A percentile compares a stretch with the other conserved stretches of the same genome.
Evolutionary conservation across 2,888 invertebrate species (phyloP).

Genomic region (Sipunculus nudus): DNA sequence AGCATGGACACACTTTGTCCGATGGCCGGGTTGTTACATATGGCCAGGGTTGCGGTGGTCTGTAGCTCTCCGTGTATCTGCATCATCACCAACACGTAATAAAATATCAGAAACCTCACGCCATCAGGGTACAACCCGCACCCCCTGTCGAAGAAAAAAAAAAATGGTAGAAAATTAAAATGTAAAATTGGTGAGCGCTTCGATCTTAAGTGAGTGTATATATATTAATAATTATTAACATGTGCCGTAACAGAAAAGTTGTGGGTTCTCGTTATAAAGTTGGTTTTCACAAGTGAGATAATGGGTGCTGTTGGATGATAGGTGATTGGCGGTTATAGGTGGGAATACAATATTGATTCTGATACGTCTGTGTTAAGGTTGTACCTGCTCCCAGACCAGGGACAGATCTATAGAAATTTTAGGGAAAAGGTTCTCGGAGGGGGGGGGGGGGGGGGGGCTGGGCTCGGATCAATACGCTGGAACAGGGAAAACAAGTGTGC

Average conservation of each 20-base stretch:
- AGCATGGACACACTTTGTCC: conserved; percentile 49
- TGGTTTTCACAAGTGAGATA: not conserved
- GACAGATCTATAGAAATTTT: no score
- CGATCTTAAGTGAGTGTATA: no score
- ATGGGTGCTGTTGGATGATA: not conserved
- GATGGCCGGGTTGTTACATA: conserved; percentile 48
- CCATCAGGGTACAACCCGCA: conserved; percentile 44
- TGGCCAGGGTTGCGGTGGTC: conserved; percentile 47
- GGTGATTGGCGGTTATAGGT: not conserved
- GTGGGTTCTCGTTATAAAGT: no score
- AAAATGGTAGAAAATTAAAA: no score
- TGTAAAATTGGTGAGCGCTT: no score
- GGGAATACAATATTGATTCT: no score
- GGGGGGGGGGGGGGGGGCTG: not conserved
- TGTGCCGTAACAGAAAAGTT: no score
- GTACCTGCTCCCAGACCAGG: no score
- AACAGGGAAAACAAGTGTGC: not conserved
- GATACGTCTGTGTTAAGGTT: no score
- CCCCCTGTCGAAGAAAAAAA: conserved; percentile 40
- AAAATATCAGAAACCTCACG: conserved; percentile 46
- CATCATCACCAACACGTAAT: conserved; percentile 44
- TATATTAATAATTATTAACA: no score
- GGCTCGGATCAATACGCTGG: not conserved
- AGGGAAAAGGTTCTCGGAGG: not conserved
- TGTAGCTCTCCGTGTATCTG: conserved; percentile 52